Conservation (phyloP, 2,888 invertebrate species). For the Rhamnusium bicolor region DNA sequence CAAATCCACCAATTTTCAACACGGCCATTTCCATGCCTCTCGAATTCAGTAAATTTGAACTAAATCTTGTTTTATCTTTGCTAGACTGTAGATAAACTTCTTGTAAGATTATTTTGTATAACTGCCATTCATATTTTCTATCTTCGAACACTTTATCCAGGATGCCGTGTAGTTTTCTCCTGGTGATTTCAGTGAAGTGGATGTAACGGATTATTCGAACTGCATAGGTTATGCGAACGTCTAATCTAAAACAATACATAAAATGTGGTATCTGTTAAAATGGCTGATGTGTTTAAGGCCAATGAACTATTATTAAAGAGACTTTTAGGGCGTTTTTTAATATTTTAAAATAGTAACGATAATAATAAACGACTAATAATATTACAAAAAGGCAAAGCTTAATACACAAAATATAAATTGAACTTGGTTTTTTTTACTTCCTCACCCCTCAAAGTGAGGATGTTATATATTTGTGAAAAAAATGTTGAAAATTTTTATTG, state of each 20-base stretch:
- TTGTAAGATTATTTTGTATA: constrained; percentile 67
- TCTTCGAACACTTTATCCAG: constrained; percentile 61
- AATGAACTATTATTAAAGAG: too few species aligned
- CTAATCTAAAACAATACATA: constrained; percentile 60
- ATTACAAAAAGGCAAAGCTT: too few species aligned
- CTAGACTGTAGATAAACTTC: constrained; percentile 65
- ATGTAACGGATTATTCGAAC: constrained; percentile 71
- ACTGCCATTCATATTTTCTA: constrained; percentile 62
- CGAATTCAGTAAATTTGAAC: constrained; percentile 73
- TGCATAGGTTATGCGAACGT: constrained; percentile 68
- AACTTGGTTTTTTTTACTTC: too few species aligned
- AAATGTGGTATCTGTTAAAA: constrained; percentile 15
- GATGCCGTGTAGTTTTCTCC: constrained; percentile 60
- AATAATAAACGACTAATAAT: too few species aligned
- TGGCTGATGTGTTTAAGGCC: background rate
- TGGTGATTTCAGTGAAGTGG: constrained; percentile 71
- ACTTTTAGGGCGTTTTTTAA: too few species aligned
- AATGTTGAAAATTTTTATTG: too few species aligned
- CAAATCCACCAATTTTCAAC: constrained; percentile 81
- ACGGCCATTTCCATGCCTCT: constrained; percentile 81
- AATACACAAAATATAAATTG: too few species aligned
- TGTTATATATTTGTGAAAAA: too few species aligned
- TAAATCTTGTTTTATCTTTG: constrained; percentile 47
- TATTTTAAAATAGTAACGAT: too few species aligned
- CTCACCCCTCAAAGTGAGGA: too few species aligned